Evolutionary conservation across 2,888 invertebrate genomes (phyloP).

Genomic region (Acronicta aceris): DNA sequence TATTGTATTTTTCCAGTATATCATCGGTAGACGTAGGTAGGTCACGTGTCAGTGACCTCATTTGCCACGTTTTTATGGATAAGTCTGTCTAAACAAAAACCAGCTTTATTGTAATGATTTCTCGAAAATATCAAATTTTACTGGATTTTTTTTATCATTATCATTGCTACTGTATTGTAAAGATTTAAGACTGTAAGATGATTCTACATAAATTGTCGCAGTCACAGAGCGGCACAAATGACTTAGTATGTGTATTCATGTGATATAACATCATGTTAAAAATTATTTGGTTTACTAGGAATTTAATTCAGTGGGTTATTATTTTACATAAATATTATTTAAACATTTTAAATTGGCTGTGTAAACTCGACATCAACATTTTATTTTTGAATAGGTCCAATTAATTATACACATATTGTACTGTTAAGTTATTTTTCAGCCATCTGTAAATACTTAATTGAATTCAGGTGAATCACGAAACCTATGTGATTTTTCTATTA

Average conservation of each 20-base stretch:
- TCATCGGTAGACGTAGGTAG: not conserved
- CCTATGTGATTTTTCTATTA: slow-evolving; percentile 74
- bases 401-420: too few relatives aligned
- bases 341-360: slow-evolving; percentile 29
- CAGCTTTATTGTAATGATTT: too few relatives aligned
- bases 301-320: slow-evolving; percentile 31
- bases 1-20: too few relatives aligned
- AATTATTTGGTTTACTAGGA: slow-evolving; percentile 23
- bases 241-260: slow-evolving; percentile 47
- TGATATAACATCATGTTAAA: slow-evolving; percentile 24
- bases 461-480: slow-evolving; percentile 62
- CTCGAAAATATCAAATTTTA: too few relatives aligned
- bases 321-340: slow-evolving; percentile 13
- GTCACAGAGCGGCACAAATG: slow-evolving; percentile 40
- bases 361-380: slow-evolving; percentile 23
- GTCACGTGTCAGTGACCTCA: not conserved
- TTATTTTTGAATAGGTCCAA: slow-evolving; percentile 5
- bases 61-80: not conserved
- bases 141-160: slow-evolving; percentile 2
- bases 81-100: too few relatives aligned
- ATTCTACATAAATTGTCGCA: slow-evolving; percentile 5
- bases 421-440: slow-evolving; percentile 18
- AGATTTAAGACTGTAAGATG: slow-evolving; percentile 2
- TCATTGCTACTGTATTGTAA: not conserved
- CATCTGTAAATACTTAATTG: slow-evolving; percentile 49